Evolutionary conservation across 2,797 vertebrate species (phyloP).

Genomic region (Chelon auratus): DNA sequence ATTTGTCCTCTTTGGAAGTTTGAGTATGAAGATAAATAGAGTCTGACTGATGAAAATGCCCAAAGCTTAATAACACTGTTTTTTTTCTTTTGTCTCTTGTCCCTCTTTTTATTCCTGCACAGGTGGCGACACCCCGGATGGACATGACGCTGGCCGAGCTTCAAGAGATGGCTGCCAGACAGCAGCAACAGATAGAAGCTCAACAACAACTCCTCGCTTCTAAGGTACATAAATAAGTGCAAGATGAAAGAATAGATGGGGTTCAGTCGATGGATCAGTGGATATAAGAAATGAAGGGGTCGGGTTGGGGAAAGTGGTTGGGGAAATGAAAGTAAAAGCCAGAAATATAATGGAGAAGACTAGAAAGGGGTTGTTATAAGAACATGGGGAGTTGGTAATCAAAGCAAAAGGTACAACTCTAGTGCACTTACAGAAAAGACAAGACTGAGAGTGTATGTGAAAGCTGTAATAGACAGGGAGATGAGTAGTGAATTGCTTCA

Average conservation of each 20-base stretch:
- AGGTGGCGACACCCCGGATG: constrained; percentile 92
- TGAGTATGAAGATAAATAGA: not conserved
- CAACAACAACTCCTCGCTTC: constrained; percentile 95
- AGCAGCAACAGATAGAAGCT: constrained; percentile 96
- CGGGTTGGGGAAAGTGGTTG: too few species aligned
- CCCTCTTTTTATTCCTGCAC: constrained; percentile 17
- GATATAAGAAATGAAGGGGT: constrained; percentile 25
- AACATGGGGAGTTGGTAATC: constrained; percentile 1
- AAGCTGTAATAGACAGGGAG: constrained; percentile 19
- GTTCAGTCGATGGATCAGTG: constrained; percentile 12
- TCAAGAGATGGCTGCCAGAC: constrained; percentile 97
- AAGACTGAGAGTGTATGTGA: not conserved
- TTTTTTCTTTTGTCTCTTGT: not conserved
- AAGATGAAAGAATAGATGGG: constrained; percentile 44
- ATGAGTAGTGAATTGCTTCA: constrained; percentile 32
- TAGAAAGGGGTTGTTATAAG: constrained; percentile 30
- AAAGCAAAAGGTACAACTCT: constrained; percentile 4
- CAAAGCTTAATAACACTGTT: not conserved
- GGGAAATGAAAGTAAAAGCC: constrained; percentile 58
- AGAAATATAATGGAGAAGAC: constrained; percentile 24
- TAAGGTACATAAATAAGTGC: constrained; percentile 85
- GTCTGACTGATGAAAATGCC: not conserved
- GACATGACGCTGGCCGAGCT: constrained; percentile 96
- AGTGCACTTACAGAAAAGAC: constrained; percentile 16
- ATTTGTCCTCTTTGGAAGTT: not conserved